phyloP scores from a whole-genome alignment of 2,797 vertebrate genomes.

The Poecile montanus region DNA sequence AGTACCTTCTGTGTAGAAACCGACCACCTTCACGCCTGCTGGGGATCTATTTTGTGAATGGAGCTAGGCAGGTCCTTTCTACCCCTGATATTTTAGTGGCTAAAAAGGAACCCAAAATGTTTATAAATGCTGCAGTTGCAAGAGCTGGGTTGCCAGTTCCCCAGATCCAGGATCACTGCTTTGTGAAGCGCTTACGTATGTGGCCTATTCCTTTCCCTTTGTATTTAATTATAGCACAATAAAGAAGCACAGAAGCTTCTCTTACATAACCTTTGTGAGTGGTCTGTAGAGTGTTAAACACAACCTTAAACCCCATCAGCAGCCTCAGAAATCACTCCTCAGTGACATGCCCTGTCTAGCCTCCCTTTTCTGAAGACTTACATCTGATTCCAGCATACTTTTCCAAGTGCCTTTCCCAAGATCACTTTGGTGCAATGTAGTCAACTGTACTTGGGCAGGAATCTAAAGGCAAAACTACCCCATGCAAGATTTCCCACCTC shows the following conservation, averaged over 20 bases:
- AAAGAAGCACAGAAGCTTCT: neutral
- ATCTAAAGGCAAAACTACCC: neutral
- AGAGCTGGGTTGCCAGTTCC: neutral
- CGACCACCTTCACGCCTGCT: neutral
- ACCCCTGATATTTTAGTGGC: neutral
- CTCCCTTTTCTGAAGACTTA: neutral
- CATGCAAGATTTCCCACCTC: neutral
- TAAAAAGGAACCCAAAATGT: conserved; percentile 1
- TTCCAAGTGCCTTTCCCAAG: neutral
- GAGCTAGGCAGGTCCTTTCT: neutral
- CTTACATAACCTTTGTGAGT: neutral
- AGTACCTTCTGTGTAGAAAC: neutral
- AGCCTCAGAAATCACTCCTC: neutral
- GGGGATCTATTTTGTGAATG: neutral
- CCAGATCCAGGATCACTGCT: neutral
- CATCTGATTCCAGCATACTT: neutral
- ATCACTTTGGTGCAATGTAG: neutral
- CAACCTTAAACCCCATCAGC: neutral
- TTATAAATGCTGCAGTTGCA: neutral
- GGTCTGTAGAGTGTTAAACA: neutral
- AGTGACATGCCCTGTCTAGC: neutral
- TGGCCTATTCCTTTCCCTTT: neutral
- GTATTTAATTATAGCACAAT: neutral
- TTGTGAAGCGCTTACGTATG: neutral
- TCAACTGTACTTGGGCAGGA: neutral